phyloP scores from a whole-genome alignment of 2,888 invertebrate genomes.

The Lochmaea crataegi region DNA sequence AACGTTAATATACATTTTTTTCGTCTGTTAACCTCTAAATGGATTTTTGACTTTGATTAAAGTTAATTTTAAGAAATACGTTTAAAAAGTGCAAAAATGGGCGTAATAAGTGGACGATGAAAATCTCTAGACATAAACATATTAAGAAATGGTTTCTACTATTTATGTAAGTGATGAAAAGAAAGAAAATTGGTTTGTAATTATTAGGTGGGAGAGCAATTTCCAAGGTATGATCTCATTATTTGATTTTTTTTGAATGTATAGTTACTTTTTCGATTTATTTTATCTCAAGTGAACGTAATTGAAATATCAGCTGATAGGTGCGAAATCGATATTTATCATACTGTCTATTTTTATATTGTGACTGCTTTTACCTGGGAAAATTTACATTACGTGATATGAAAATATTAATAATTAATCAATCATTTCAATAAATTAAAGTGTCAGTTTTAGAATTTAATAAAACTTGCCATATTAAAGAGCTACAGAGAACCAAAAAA shows the following conservation, averaged over 20 bases:
- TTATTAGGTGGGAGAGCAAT: neutral
- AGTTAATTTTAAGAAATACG: too few relatives aligned
- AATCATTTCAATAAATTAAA: too few relatives aligned
- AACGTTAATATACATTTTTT: too few relatives aligned
- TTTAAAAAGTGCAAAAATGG: neutral
- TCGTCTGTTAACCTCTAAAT: too few relatives aligned
- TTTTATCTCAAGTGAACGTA: neutral
- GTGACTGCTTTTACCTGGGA: neutral
- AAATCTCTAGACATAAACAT: neutral
- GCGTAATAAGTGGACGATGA: neutral
- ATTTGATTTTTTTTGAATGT: neutral
- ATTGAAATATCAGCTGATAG: conserved; percentile 4
- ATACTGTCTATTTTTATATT: conserved; percentile 6
- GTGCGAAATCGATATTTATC: neutral
- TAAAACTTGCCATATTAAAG: too few relatives aligned
- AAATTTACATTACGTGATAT: neutral
- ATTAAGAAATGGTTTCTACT: neutral
- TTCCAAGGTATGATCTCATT: conserved; percentile 1
- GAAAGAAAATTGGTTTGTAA: neutral
- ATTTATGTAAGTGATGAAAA: conserved; percentile 1
- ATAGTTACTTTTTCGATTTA: neutral
- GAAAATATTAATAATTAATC: too few relatives aligned
- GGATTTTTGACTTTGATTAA: too few relatives aligned
- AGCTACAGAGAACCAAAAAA: too few relatives aligned
- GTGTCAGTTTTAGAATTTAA: too few relatives aligned